Evolutionary conservation across 2,797 vertebrate genomes (phyloP).

Genomic region (Girardinus metallicus): DNA sequence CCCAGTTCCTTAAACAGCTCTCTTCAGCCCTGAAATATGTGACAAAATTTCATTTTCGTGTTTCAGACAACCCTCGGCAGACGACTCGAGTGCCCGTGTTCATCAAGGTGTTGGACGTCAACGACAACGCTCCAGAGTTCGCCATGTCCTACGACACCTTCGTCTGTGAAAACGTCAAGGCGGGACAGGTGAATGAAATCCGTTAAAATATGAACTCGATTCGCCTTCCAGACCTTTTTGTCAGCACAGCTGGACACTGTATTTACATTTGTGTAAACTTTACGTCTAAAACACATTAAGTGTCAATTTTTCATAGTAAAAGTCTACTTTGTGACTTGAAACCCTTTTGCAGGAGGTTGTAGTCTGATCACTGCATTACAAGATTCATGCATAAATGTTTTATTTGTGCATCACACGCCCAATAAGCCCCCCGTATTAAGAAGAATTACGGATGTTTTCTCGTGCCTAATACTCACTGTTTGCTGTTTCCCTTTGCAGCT

Average conservation of each 20-base stretch:
- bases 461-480: neutral
- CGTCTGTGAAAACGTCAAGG: slow-evolving; percentile 96
- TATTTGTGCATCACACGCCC: neutral
- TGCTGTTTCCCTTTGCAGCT: slow-evolving; percentile 76
- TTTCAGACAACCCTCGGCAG: slow-evolving; percentile 91
- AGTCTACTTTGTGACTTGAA: neutral
- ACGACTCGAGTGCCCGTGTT: slow-evolving; percentile 92
- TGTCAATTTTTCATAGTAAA: too few species aligned
- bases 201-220: neutral
- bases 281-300: neutral
- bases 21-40: neutral
- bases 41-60: neutral
- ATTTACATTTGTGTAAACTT: neutral
- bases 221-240: neutral
- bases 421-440: neutral
- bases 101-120: slow-evolving; percentile 95
- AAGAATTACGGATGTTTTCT: neutral
- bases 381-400: neutral
- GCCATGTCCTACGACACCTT: slow-evolving; percentile 97
- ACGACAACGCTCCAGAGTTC: slow-evolving; percentile 97
- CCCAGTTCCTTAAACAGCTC: neutral
- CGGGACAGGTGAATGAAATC: slow-evolving; percentile 86
- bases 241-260: neutral
- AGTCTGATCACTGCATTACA: neutral
- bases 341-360: neutral